A percentile compares a stretch with the other conserved stretches of the same genome.
Evolutionary conservation across 2,797 vertebrate genomes (phyloP).

Genomic region (Crocodylus rhombifer): DNA sequence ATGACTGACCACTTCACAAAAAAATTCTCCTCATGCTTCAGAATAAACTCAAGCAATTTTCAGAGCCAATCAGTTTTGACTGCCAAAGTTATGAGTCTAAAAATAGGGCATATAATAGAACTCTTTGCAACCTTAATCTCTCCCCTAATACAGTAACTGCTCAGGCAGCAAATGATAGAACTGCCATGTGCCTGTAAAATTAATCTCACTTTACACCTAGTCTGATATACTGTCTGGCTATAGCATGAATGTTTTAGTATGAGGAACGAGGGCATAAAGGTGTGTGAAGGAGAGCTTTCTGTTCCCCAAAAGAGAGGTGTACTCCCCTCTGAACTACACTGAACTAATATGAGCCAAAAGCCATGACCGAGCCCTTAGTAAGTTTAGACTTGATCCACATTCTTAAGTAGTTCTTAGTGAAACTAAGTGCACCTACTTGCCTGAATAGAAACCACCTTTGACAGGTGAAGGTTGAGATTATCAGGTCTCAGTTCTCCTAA

Average conservation of each 20-base stretch:
- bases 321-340: neutral
- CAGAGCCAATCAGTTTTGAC: neutral
- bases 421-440: neutral
- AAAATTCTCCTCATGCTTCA: neutral
- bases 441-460: neutral
- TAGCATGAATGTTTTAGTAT: neutral
- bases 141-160: neutral
- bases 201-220: rapidly evolving
- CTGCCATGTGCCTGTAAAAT: neutral
- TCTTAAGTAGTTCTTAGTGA: neutral
- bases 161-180: neutral
- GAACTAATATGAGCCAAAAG: neutral
- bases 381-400: neutral
- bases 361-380: neutral
- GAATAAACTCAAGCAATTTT: neutral
- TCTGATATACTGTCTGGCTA: neutral
- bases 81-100: neutral
- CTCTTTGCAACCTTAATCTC: neutral
- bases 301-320: neutral
- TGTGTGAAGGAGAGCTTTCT: neutral
- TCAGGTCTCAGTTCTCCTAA: neutral
- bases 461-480: neutral
- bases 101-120: neutral
- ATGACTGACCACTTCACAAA: neutral
- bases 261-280: neutral